These are phyloP conservation scores for Rhynchopsitta pachyrhyncha DNA, from an alignment of 2,113 vertebrate genomes.

Conservation along the genomic window DNA sequence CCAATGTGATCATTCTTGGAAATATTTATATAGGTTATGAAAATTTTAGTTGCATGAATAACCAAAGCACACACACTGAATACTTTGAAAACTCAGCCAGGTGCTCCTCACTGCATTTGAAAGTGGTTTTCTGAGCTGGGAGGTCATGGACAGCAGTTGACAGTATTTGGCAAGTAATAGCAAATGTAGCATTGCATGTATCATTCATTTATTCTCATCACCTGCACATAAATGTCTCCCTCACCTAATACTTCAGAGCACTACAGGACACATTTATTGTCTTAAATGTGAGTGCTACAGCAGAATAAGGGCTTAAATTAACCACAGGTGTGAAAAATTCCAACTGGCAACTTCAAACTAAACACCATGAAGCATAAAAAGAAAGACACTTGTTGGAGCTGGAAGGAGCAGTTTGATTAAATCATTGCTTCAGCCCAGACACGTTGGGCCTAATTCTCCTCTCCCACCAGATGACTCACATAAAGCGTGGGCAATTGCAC, in stretches of 20 bases:
- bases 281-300: neutral
- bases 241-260: slow-evolving; percentile 40
- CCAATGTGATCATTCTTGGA: neutral
- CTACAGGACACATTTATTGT: slow-evolving; percentile 34
- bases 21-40: neutral
- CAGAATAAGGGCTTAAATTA: slow-evolving; percentile 48
- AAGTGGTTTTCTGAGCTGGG: neutral
- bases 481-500: slow-evolving; percentile 45
- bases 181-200: neutral
- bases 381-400: slow-evolving; percentile 41
- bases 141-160: neutral
- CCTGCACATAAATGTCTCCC: slow-evolving; percentile 3
- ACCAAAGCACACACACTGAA: neutral
- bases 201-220: slow-evolving; percentile 22
- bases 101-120: neutral
- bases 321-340: slow-evolving; percentile 52
- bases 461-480: slow-evolving; percentile 55
- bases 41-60: neutral
- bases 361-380: slow-evolving; percentile 20
- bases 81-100: neutral
- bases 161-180: slow-evolving; percentile 13
- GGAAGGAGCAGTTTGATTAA: slow-evolving; percentile 52
- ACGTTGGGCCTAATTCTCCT: slow-evolving; percentile 45
- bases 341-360: slow-evolving; percentile 40
- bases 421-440: slow-evolving; percentile 47